Percentiles rank a stretch among this genome's conserved stretches.
These are phyloP conservation scores for Clarias magur DNA, from an alignment of 2,113 vertebrate genomes.

Conservation along the genomic window DNA sequence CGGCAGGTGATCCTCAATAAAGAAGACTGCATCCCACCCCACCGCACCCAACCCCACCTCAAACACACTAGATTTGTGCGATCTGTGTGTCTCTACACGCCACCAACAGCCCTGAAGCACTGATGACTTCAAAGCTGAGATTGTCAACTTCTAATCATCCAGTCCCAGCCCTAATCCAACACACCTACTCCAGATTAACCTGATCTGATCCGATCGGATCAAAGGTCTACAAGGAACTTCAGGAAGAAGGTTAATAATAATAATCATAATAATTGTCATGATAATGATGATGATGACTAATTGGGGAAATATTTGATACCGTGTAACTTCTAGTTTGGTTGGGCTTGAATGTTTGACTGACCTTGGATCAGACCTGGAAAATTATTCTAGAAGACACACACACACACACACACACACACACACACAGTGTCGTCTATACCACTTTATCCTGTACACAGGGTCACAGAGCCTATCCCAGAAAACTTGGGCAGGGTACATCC, in stretches of 20 bases:
- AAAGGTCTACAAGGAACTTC: too few relatives aligned
- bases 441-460: too few relatives aligned
- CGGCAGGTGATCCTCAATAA: slow-evolving; percentile 68
- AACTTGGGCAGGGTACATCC: too few relatives aligned
- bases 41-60: neutral
- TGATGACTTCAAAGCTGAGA: neutral
- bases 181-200: slow-evolving; percentile 4
- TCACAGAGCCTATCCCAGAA: too few relatives aligned
- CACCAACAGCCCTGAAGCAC: neutral
- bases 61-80: neutral
- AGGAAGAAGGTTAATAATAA: neutral
- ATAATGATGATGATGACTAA: neutral
- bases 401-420: too few relatives aligned
- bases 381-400: too few relatives aligned
- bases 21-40: neutral
- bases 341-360: too few relatives aligned
- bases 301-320: too few relatives aligned
- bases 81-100: neutral
- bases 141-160: neutral
- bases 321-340: too few relatives aligned
- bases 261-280: neutral
- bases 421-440: too few relatives aligned
- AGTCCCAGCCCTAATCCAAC: neutral
- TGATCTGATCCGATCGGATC: neutral
- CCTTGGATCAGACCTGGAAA: too few relatives aligned